phyloP scores from a whole-genome alignment of 2,797 vertebrate genomes.

The Channa striata region DNA sequence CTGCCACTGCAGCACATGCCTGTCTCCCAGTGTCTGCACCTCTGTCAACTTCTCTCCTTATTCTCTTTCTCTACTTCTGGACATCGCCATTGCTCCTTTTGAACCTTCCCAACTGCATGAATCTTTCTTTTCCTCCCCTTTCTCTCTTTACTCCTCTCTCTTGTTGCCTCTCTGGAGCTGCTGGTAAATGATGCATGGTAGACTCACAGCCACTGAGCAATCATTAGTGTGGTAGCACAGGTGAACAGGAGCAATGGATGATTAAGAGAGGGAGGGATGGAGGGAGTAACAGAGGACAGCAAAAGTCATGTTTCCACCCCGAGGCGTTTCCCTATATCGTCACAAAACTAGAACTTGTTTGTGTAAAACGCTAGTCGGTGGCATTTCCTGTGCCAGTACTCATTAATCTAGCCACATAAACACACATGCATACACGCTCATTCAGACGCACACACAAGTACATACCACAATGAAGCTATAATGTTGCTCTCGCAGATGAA shows the following conservation, averaged over 20 bases:
- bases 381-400: constrained; percentile 70
- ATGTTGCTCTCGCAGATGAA: constrained; percentile 65
- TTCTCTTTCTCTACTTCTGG: constrained; percentile 53
- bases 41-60: constrained; percentile 51
- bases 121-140: constrained; percentile 52
- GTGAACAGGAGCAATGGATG: constrained; percentile 82
- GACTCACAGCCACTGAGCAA: constrained; percentile 80
- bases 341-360: constrained; percentile 79
- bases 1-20: constrained; percentile 53
- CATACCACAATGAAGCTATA: constrained; percentile 54
- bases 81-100: constrained; percentile 39
- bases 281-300: constrained; percentile 80
- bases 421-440: constrained; percentile 24
- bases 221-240: constrained; percentile 86
- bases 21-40: constrained; percentile 49
- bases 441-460: constrained; percentile 18
- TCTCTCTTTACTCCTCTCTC: constrained; percentile 50
- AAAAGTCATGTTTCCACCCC: constrained; percentile 78
- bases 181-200: constrained; percentile 83
- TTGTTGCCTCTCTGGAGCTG: constrained; percentile 70
- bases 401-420: constrained; percentile 77
- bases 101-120: constrained; percentile 41
- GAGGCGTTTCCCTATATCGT: constrained; percentile 70
- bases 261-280: constrained; percentile 79
- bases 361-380: constrained; percentile 77